phyloP scores from a whole-genome alignment of 2,888 invertebrate species.

The Hydraecia micacea region DNA sequence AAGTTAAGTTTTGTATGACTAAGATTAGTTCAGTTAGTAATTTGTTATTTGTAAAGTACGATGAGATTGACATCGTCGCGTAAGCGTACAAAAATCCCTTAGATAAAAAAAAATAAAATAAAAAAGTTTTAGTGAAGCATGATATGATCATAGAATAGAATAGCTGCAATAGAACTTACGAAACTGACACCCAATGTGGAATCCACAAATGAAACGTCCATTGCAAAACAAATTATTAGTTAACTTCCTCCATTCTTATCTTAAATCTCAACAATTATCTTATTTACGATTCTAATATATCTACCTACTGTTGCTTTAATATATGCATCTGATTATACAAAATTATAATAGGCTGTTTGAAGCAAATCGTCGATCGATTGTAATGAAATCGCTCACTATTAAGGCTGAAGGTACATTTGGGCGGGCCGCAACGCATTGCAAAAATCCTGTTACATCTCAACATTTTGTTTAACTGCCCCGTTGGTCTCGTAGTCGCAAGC shows the following conservation, averaged over 20 bases:
- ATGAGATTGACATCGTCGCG: too few species aligned
- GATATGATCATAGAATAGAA: too few species aligned
- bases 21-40: too few species aligned
- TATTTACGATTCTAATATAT: conserved; percentile 41
- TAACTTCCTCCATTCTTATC: conserved; percentile 58
- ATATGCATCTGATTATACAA: conserved; percentile 60
- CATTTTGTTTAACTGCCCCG: background rate
- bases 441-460: background rate
- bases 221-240: conserved; percentile 37
- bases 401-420: background rate
- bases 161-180: background rate
- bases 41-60: too few species aligned
- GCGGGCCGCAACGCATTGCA: background rate
- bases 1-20: too few species aligned
- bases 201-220: conserved; percentile 5
- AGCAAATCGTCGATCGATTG: conserved; percentile 64
- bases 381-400: conserved; percentile 62
- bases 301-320: conserved; percentile 44
- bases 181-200: conserved; percentile 10
- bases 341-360: conserved; percentile 57
- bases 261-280: conserved; percentile 43
- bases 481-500: background rate
- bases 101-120: too few species aligned
- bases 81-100: too few species aligned
- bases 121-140: too few species aligned